Percentiles rank a stretch among this genome's conserved stretches.
Evolutionary conservation across 2,113 vertebrate genomes (phyloP).

Genomic region (Urocitellus parryii): DNA sequence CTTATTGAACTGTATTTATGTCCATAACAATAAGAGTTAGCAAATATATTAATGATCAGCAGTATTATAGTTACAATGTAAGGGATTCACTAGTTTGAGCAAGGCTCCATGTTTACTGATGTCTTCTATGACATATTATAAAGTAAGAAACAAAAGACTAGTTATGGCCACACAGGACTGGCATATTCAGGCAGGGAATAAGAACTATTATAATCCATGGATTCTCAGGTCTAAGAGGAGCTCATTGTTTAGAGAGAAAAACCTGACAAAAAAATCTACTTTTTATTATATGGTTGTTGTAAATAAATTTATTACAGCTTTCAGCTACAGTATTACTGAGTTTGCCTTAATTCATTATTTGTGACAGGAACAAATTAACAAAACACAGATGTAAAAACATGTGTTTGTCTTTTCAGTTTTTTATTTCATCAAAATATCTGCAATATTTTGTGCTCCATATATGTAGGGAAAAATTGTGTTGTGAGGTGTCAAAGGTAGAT

Average conservation of each 20-base stretch:
- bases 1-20: slow-evolving; percentile 10
- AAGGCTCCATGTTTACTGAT: not conserved
- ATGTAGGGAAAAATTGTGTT: not conserved
- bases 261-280: slow-evolving; percentile 43
- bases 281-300: not conserved
- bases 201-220: not conserved
- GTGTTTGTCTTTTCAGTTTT: not conserved
- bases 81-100: slow-evolving; percentile 43
- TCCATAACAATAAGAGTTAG: slow-evolving; percentile 26
- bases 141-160: slow-evolving; percentile 21
- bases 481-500: not conserved
- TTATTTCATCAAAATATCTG: slow-evolving; percentile 23
- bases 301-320: slow-evolving; percentile 33
- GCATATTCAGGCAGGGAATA: not conserved
- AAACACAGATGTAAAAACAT: slow-evolving; percentile 14
- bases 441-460: not conserved
- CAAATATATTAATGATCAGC: slow-evolving; percentile 1
- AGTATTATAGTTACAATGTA: slow-evolving; percentile 28
- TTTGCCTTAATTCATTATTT: slow-evolving; percentile 23
- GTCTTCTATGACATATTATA: not conserved
- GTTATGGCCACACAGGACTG: not conserved
- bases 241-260: slow-evolving; percentile 33
- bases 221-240: not conserved
- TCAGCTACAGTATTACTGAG: not conserved
- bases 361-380: not conserved